Percentiles rank a stretch among this genome's conserved stretches.
phyloP scores from a whole-genome alignment of 1,140 invertebrate genomes.

The Sitobion miscanthi region DNA sequence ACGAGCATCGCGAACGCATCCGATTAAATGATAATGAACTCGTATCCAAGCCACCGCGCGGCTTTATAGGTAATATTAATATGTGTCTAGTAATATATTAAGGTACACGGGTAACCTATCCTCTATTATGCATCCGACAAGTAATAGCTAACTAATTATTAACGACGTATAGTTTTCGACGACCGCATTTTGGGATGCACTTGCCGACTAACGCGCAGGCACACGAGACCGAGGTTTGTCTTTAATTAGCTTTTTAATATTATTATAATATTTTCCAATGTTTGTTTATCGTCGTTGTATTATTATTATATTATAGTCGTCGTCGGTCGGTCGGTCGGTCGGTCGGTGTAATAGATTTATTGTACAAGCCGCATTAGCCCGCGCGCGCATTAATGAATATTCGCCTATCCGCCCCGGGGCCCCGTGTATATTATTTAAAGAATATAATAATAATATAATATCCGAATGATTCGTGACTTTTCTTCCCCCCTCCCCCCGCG shows the following conservation, averaged over 20 bases:
- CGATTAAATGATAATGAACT: background rate
- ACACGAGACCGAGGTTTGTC: background rate
- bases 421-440: background rate
- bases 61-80: background rate
- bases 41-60: background rate
- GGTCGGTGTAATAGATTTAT: slow-evolving; percentile 54
- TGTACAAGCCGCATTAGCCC: slow-evolving; percentile 5
- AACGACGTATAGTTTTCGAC: background rate
- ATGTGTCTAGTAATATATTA: background rate
- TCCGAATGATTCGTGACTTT: slow-evolving; percentile 52
- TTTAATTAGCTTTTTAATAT: slow-evolving; percentile 48
- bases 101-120: background rate
- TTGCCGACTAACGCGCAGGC: background rate
- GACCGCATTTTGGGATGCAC: background rate
- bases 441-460: slow-evolving; percentile 15
- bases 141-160: background rate
- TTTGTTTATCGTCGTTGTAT: slow-evolving; percentile 39
- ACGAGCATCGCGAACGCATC: background rate
- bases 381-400: slow-evolving; percentile 45
- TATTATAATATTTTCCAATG: slow-evolving; percentile 32
- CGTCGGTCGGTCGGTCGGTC: background rate
- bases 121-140: background rate
- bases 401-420: slow-evolving; percentile 30
- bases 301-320: slow-evolving; percentile 13
- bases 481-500: background rate